These are phyloP conservation scores for Petroica traversi DNA, from an alignment of 2,113 vertebrate genomes.

Conservation along the genomic window DNA sequence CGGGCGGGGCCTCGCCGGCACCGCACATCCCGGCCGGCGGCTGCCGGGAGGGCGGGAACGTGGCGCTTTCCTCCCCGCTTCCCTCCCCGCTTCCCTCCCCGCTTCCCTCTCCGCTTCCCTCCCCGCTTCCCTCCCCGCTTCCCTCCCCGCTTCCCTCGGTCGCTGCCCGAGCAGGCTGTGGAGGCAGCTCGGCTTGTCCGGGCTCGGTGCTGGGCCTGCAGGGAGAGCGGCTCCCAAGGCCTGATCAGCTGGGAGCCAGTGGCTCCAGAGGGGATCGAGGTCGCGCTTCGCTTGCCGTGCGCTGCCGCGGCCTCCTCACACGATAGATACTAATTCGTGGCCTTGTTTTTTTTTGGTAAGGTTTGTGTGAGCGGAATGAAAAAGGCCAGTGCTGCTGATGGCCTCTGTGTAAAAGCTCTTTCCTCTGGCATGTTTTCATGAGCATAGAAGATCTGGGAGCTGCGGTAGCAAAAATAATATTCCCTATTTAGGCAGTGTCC, in stretches of 20 bases:
- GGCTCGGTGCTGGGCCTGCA: neutral
- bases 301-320: neutral
- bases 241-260: fast-evolving
- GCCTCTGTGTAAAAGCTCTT: neutral
- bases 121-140: fast-evolving
- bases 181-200: fast-evolving
- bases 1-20: neutral
- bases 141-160: fast-evolving
- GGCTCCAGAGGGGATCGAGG: neutral
- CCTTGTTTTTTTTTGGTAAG: neutral
- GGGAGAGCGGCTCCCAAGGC: neutral
- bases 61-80: fast-evolving
- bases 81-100: fast-evolving
- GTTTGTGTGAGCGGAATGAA: neutral
- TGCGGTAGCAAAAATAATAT: neutral
- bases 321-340: fast-evolving
- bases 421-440: neutral
- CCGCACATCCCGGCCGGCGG: fast-evolving
- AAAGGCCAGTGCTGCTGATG: neutral
- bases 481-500: neutral
- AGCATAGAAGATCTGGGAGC: neutral
- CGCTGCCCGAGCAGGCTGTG: neutral
- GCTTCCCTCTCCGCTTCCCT: fast-evolving
- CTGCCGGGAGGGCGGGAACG: too few relatives aligned
- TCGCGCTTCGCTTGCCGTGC: fast-evolving